Evolutionary conservation across 2,797 vertebrate species (phyloP), one percentile per base, ranked within the genome.

Genomic region (Enoplosus armatus): DNA sequence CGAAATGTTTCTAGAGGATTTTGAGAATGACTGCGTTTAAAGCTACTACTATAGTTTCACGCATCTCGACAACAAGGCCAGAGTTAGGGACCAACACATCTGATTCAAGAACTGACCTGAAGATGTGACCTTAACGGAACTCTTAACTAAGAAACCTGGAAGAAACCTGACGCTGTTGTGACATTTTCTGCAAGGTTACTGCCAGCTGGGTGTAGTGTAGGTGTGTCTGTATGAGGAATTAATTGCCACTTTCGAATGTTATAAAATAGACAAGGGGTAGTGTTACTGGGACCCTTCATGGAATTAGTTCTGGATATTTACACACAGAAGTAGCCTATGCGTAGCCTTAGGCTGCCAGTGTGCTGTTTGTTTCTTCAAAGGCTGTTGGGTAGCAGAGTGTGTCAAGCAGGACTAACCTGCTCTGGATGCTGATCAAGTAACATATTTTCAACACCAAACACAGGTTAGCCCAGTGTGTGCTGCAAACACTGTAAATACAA

Each of bases 11-110:
- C 81, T 50, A 80, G 86, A 85, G 77, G 82, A 39, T 83, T 79
- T 59, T 16, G 43, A 72, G 61, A 29, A 58, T 20, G 86, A 80
- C 73, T 60, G 85, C 78, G n/a, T 62, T 63, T 85, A 50, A 69
- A 75, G 72, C 55, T 58, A 63, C 77, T 73, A 69, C 67, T 83
- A 24, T 54, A 82, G 68, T 90, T 79, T 60, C 31, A 85, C 59
- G 63, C 65, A 79, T 75, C 64, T 65, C 51, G 75, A 83, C 83
- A 62, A 18, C 61, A 81, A 87, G 86, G 82, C 85, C 86, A 79
- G 74, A 84, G 66, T 83, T 41, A 65, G 60, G 58, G 58, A 33
- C 3, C 24, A 56, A 35, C 48, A 53, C 5, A 69, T 48, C 29
- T 31, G 41, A 75, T 80, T 53, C 29, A 37, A 22, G 27, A 43